Percentiles rank a stretch among this genome's conserved stretches.
Conservation (phyloP, 2,797 vertebrate species). For the Gouania willdenowi region DNA sequence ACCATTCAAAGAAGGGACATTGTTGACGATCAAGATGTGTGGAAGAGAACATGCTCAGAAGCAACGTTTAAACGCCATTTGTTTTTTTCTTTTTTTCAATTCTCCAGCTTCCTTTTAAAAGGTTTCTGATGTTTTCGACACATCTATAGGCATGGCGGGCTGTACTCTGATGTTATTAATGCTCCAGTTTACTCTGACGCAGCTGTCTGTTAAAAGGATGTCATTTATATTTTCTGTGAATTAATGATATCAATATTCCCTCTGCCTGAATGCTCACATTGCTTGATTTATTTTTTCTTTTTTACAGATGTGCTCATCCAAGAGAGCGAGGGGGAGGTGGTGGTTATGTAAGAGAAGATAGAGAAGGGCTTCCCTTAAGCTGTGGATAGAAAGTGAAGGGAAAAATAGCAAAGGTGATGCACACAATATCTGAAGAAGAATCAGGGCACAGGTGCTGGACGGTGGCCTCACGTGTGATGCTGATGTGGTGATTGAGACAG, state of each 20-base stretch:
- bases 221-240: conserved; percentile 31
- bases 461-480: conserved; percentile 38
- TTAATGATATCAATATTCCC: conserved; percentile 38
- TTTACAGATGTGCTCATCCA: conserved; percentile 27
- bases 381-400: conserved; percentile 30
- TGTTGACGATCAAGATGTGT: conserved; percentile 36
- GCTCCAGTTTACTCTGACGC: conserved; percentile 11
- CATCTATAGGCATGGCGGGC: conserved; percentile 8
- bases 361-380: conserved; percentile 54
- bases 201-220: conserved; percentile 10
- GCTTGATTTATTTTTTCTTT: too few relatives aligned
- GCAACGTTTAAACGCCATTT: conserved; percentile 30
- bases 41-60: too few relatives aligned
- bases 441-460: conserved; percentile 22
- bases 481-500: conserved; percentile 40
- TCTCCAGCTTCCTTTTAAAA: conserved; percentile 9
- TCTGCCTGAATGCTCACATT: conserved; percentile 21
- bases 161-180: conserved; percentile 31
- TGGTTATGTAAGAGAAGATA: conserved; percentile 54
- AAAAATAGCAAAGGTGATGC: conserved; percentile 24
- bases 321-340: conserved; percentile 26
- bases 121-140: conserved; percentile 23
- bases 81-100: too few relatives aligned
- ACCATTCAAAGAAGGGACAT: conserved; percentile 25
- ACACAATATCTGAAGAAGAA: conserved; percentile 4